These are phyloP conservation scores for Prinia subflava DNA, from an alignment of 2,113 vertebrate species.

Conservation along the genomic window DNA sequence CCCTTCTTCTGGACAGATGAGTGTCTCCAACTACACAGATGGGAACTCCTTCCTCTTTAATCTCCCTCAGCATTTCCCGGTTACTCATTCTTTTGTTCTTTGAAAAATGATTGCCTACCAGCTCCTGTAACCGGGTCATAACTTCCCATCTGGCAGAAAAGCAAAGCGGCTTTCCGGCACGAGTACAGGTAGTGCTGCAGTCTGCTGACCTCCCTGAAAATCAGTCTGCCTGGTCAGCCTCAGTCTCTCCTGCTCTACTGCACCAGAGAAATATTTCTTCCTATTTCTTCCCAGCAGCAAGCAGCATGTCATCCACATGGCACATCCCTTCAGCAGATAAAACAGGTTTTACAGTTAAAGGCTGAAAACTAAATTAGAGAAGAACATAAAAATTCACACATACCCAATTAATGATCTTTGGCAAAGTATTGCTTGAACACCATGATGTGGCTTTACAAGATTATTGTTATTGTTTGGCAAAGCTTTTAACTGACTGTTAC, in stretches of 20 bases:
- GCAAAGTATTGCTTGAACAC: neutral
- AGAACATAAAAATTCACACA: neutral
- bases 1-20: neutral
- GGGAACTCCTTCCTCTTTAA: neutral
- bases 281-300: neutral
- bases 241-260: neutral
- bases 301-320: neutral
- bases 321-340: neutral
- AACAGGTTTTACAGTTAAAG: neutral
- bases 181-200: neutral
- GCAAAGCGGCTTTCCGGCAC: neutral
- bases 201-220: neutral
- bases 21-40: neutral
- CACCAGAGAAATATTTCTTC: neutral
- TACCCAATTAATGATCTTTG: neutral
- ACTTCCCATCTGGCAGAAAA: neutral
- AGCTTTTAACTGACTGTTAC: neutral
- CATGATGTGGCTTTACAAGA: neutral
- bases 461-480: constrained; percentile 1
- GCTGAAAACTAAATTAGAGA: neutral
- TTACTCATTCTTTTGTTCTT: neutral
- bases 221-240: neutral
- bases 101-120: neutral
- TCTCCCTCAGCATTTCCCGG: neutral
- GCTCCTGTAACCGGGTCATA: neutral